A percentile compares a stretch with the other conserved stretches of the same genome.
Conservation (phyloP, 2,888 invertebrate genomes). For the Caenorhabditis becei region DNA sequence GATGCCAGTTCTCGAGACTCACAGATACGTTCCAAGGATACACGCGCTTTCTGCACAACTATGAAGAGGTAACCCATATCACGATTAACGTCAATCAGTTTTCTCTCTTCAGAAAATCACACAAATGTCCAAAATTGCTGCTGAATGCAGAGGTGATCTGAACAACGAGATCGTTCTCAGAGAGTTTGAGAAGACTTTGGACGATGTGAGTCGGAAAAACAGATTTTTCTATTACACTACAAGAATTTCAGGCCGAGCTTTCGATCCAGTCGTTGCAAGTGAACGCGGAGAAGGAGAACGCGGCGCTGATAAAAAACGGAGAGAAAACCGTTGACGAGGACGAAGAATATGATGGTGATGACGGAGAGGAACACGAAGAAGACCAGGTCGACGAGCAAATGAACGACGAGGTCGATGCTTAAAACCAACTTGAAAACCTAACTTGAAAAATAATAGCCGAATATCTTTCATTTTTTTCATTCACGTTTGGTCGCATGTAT, state of each 20-base stretch:
- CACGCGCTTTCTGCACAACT: neutral
- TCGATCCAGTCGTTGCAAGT: neutral
- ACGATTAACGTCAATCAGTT: neutral
- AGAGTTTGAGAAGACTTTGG: neutral
- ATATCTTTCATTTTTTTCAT: too few species aligned
- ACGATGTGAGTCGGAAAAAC: neutral
- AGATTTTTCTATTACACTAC: too few species aligned
- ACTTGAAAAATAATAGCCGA: too few species aligned
- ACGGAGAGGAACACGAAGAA: too few species aligned
- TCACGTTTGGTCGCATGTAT: too few species aligned
- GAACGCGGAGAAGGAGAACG: neutral
- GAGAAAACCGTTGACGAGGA: too few species aligned
- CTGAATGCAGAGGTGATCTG: constrained; percentile 2
- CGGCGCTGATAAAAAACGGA: too few species aligned
- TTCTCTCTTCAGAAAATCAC: constrained; percentile 6
- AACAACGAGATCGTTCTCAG: neutral
- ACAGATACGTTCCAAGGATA: neutral
- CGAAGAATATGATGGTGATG: too few species aligned
- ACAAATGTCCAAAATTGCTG: constrained; percentile 9
- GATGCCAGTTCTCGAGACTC: neutral
- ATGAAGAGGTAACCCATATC: neutral
- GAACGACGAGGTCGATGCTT: too few species aligned
- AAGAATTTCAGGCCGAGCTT: neutral
- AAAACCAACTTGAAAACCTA: too few species aligned
- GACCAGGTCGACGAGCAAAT: too few species aligned